Evolutionary conservation across 2,113 vertebrate genomes (phyloP), one percentile per base, ranked within the genome.

Genomic region (Thalassoma bifasciatum): DNA sequence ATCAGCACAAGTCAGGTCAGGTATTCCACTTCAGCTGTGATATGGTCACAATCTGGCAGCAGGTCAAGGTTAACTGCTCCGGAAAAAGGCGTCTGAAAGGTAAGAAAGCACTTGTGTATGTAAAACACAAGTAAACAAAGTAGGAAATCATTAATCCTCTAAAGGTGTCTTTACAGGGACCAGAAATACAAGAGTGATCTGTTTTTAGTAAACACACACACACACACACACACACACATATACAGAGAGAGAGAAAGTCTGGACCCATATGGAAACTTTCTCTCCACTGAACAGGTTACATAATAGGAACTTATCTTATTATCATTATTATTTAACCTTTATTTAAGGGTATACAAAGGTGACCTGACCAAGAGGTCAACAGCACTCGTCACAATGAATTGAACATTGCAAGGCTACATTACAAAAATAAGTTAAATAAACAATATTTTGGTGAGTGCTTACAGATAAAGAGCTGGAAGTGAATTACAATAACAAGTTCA

Each of bases 191-290:
- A 56, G 47, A 9, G 16, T 19, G 42, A 58, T 6, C 8, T 9
- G 2, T 77, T 82, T 85, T 82, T 74, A 57, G 65, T 61, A 54
- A 30, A 36, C 38, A 56, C 23, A 34, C 58, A 70, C 17, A 50
- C 16, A 47, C 17, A n/a, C n/a, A n/a, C n/a, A 30, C n/a, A 52
- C 24, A 52, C 34, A 77, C 46, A 65, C 52, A 66, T 44, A 19
- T 65, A 26, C 50, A 60, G 51, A 60, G 10, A n/a, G n/a, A n/a
- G n/a, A n/a, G n/a, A n/a, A n/a, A n/a, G n/a, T n/a, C n/a, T n/a
- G 60, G 49, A 24, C 13, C 66, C 37, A 17, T 24, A 72, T 63
- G 71, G 72, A 84, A 87, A 47, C 49, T 64, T 54, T 56, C 46
- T 54, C 58, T 67, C 66, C 38, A 1, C 8, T 37, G 14, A 52